A percentile compares a stretch with the other conserved stretches of the same genome.
phyloP scores from a whole-genome alignment of 2,797 vertebrate genomes.

The Diplodus puntazzo region DNA sequence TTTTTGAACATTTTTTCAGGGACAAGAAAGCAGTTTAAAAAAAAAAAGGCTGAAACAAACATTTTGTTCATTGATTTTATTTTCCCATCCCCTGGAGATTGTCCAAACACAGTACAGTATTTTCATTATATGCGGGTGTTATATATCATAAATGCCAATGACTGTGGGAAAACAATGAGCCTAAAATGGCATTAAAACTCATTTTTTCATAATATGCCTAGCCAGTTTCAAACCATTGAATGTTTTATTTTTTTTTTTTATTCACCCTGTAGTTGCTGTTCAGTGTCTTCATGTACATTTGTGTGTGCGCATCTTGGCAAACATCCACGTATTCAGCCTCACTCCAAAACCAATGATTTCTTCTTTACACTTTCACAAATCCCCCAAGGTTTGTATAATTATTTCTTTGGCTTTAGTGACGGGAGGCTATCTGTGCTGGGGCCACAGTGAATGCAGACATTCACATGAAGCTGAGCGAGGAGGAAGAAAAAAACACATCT shows the following conservation, averaged over 20 bases:
- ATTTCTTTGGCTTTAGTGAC: constrained; percentile 67
- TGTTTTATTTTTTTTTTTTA: no score
- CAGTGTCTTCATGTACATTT: neutral
- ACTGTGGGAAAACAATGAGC: neutral
- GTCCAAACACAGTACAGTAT: neutral
- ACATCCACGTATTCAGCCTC: constrained; percentile 43
- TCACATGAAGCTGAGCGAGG: constrained; percentile 45
- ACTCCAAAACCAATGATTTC: constrained; percentile 29
- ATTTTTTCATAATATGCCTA: neutral
- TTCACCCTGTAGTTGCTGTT: neutral
- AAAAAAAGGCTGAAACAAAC: neutral
- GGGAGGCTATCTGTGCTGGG: constrained; percentile 37
- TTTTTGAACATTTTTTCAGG: no score
- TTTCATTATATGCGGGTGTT: neutral
- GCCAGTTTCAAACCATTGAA: neutral
- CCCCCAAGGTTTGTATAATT: constrained; percentile 70
- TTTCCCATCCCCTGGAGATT: neutral
- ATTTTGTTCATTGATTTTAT: neutral
- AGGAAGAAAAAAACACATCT: constrained; percentile 37
- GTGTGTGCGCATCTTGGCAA: constrained; percentile 13
- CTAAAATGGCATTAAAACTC: neutral
- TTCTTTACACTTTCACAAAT: constrained; percentile 57
- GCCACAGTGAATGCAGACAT: constrained; percentile 28
- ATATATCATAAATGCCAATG: neutral
- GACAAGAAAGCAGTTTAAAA: neutral